Conservation (phyloP, 2,888 invertebrate genomes). For the Drosophila emarginata region DNA sequence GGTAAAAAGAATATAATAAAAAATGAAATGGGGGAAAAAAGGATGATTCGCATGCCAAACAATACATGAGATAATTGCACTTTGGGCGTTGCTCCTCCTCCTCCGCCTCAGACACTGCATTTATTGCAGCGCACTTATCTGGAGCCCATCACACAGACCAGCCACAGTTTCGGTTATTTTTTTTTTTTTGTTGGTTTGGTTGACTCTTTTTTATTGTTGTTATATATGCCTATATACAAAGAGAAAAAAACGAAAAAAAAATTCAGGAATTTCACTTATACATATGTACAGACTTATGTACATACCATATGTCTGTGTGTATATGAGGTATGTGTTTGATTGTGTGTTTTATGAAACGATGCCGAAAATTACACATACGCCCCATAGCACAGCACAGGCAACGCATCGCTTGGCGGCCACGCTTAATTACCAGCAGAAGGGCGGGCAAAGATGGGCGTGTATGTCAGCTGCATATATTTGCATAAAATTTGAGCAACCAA, state of each 20-base stretch:
- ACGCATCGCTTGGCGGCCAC: conserved; percentile 62
- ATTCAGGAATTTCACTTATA: conserved; percentile 48
- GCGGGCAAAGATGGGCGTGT: conserved; percentile 25
- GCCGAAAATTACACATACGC: conserved; percentile 77
- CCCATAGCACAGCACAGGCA: conserved; percentile 65
- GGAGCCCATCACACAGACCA: conserved; percentile 36
- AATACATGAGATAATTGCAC: conserved; percentile 79
- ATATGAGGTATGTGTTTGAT: conserved; percentile 32
- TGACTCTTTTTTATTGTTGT: conserved; percentile 70
- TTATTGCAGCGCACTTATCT: conserved; percentile 78
- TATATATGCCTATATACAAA: conserved; percentile 72
- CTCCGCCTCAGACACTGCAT: conserved; percentile 74
- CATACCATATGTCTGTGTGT: conserved; percentile 19
- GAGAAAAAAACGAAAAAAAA: conserved; percentile 71
- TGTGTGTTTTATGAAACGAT: conserved; percentile 75
- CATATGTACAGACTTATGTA: neutral
- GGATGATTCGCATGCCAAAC: conserved; percentile 61
- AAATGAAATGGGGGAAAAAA: conserved; percentile 17
- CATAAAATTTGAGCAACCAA: conserved; percentile 58
- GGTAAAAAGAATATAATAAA: neutral
- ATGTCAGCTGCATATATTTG: conserved; percentile 67
- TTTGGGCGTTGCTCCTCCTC: conserved; percentile 66
- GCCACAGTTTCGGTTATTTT: conserved; percentile 13
- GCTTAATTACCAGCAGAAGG: conserved; percentile 68
- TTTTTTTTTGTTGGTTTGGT: conserved; percentile 9